phyloP scores from a whole-genome alignment of 2,797 vertebrate genomes.

The Muscicapa striata region DNA sequence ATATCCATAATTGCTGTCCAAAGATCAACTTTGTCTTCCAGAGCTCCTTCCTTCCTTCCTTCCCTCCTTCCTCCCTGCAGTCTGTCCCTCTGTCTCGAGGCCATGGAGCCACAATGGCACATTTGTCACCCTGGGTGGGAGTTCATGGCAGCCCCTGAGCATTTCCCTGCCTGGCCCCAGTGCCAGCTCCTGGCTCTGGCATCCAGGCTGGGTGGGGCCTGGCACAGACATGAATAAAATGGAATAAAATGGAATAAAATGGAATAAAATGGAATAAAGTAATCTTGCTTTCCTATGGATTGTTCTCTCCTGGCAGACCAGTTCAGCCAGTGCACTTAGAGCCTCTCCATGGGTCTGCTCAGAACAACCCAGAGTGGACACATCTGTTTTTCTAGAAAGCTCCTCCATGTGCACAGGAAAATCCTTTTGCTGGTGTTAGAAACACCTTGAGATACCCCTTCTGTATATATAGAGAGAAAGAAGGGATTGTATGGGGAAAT shows the following conservation, averaged over 20 bases:
- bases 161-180: neutral
- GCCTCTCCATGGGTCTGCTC: neutral
- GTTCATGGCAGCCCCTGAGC: neutral
- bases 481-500: neutral
- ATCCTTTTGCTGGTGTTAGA: neutral
- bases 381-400: rapidly evolving
- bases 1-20: slow-evolving; percentile 52
- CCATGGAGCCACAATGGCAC: neutral
- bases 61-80: slow-evolving; percentile 10
- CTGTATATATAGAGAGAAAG: neutral
- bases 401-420: neutral
- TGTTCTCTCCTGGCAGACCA: neutral
- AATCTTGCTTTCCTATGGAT: neutral
- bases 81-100: neutral
- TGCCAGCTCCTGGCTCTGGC: neutral
- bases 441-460: neutral
- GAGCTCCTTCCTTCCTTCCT: slow-evolving; percentile 42
- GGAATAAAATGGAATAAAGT: neutral
- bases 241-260: neutral
- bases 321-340: neutral
- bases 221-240: neutral
- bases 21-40: slow-evolving; percentile 50
- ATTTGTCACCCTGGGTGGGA: neutral
- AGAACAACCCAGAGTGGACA: rapidly evolving
- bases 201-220: neutral